Percentiles rank a stretch among this genome's conserved stretches.
phyloP scores from a whole-genome alignment of 2,888 invertebrate genomes.

The Drosophila antonietae region DNA sequence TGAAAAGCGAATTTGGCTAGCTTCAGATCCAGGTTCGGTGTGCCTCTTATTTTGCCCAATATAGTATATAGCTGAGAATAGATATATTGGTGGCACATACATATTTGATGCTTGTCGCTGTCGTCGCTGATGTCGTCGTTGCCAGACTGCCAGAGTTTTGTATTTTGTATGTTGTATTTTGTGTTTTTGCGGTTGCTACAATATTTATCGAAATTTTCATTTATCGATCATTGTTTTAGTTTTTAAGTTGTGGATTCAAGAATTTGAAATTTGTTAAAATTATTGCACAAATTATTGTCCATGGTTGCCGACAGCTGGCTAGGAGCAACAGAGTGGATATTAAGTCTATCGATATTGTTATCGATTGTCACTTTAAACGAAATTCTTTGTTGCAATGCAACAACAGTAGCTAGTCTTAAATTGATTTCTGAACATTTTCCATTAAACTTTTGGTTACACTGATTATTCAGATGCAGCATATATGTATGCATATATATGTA shows the following conservation, averaged over 20 bases:
- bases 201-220: not conserved
- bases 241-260: not conserved
- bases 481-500: not conserved
- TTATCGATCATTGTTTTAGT: not conserved
- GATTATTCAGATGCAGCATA: not conserved
- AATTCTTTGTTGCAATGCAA: not conserved
- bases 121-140: not conserved
- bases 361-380: slow-evolving; percentile 1
- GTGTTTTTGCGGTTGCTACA: not conserved
- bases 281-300: slow-evolving; percentile 3
- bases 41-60: not conserved
- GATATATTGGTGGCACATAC: not conserved
- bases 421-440: not conserved
- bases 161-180: not conserved
- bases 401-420: not conserved
- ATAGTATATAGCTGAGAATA: not conserved
- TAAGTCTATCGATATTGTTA: slow-evolving; percentile 2
- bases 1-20: not conserved
- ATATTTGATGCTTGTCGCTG: not conserved
- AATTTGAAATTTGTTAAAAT: not conserved
- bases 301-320: not conserved
- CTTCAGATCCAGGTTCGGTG: not conserved
- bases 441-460: not conserved
- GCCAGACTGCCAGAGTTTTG: slow-evolving; percentile 11
- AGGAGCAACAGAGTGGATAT: not conserved